phyloP scores from a whole-genome alignment of 1,140 invertebrate species.

The Centruroides sculpturatus region DNA sequence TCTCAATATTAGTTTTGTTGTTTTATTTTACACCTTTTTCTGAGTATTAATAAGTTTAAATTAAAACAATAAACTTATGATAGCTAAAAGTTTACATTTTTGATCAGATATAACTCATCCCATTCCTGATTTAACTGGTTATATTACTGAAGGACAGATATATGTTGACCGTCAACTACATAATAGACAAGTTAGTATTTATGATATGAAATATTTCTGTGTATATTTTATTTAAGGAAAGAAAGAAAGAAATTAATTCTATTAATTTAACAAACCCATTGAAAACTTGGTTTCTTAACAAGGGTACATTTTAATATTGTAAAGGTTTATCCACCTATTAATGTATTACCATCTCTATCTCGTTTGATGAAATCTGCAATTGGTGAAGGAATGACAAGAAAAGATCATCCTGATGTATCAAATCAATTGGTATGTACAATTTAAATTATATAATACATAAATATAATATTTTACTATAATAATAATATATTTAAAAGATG shows the following conservation, averaged over 20 bases:
- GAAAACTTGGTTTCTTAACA: no score
- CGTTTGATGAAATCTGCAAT: constrained; percentile 99
- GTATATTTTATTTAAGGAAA: no score
- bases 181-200: constrained; percentile 56
- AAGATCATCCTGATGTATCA: constrained; percentile 94
- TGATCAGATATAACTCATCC: constrained; percentile 87
- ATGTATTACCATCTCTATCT: constrained; percentile 88
- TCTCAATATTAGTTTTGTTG: no score
- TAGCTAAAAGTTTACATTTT: constrained; percentile 12
- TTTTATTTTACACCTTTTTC: constrained; percentile 16
- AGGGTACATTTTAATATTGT: constrained; percentile 28
- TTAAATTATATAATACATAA: no score
- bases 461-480: no score
- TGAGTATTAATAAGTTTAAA: neutral
- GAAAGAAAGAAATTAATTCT: no score
- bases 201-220: no score
- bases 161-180: constrained; percentile 95
- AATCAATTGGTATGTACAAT: constrained; percentile 53
- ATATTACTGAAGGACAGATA: constrained; percentile 97
- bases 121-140: constrained; percentile 96
- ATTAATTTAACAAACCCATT: no score
- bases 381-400: constrained; percentile 92
- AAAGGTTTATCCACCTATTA: constrained; percentile 80
- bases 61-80: neutral
- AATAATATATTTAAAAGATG: no score